phyloP scores from a whole-genome alignment of 2,888 invertebrate species.

The Polietes domitor region DNA sequence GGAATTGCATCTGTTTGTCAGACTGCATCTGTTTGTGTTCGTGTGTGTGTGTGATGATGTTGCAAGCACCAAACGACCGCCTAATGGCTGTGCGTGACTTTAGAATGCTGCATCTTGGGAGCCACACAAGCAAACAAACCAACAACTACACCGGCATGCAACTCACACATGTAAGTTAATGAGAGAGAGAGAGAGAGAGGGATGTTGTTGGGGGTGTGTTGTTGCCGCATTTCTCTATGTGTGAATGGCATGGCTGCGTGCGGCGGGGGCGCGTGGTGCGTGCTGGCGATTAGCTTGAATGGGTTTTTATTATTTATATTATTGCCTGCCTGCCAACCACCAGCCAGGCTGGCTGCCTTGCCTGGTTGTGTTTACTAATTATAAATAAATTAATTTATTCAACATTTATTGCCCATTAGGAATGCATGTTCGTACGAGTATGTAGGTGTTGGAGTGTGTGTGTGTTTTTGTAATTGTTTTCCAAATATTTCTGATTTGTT shows the following conservation, averaged over 20 bases:
- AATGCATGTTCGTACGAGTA: no score
- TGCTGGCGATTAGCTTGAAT: neutral
- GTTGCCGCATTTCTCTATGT: no score
- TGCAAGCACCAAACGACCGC: neutral
- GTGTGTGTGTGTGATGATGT: neutral
- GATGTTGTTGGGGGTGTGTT: no score
- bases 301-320: constrained; percentile 30
- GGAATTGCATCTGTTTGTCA: neutral
- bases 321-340: neutral
- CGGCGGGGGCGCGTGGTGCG: neutral
- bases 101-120: neutral
- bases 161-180: no score
- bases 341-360: neutral
- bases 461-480: neutral
- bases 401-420: constrained; percentile 73
- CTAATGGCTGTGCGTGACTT: neutral
- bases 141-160: no score
- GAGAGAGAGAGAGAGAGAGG: no score
- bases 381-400: constrained; percentile 76
- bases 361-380: constrained; percentile 52
- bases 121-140: no score
- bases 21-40: neutral
- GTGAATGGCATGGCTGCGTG: no score
- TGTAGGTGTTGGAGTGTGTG: no score
- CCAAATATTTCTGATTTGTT: neutral